phyloP scores from a whole-genome alignment of 2,113 vertebrate genomes.

The Elanoides forficatus region DNA sequence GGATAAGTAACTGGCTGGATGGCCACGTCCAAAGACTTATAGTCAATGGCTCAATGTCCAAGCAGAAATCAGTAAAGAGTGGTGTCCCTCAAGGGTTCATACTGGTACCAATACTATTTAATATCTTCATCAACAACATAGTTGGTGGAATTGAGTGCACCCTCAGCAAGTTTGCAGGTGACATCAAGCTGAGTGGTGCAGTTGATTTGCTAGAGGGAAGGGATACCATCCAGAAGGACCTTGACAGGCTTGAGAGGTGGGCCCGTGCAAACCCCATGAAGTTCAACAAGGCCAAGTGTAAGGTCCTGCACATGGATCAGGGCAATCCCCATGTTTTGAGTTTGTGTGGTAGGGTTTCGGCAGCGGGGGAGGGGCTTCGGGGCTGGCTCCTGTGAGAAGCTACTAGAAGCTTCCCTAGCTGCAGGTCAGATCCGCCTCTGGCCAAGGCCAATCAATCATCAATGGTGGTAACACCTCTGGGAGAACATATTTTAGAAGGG shows the following conservation, averaged over 20 bases:
- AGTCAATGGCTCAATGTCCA: neutral
- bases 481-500: too few relatives aligned
- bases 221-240: neutral
- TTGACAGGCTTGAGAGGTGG: neutral
- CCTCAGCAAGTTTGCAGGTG: neutral
- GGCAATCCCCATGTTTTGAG: neutral
- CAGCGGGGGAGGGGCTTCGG: too few relatives aligned
- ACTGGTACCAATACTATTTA: neutral
- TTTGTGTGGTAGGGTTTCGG: too few relatives aligned
- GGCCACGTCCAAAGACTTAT: neutral
- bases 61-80: neutral
- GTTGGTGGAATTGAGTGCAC: accelerated
- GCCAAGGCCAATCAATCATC: too few relatives aligned
- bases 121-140: neutral
- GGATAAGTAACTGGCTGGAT: neutral
- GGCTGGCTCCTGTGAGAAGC: too few relatives aligned
- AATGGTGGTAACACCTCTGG: too few relatives aligned
- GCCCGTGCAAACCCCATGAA: accelerated
- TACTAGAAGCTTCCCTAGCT: too few relatives aligned
- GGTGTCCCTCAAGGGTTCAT: neutral
- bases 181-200: neutral
- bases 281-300: neutral
- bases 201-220: neutral
- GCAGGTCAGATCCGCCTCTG: too few relatives aligned
- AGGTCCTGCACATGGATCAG: neutral